Base-by-base conservation (phyloP, 2,888 invertebrate genomes). In the Parelbella ahira region DNA sequence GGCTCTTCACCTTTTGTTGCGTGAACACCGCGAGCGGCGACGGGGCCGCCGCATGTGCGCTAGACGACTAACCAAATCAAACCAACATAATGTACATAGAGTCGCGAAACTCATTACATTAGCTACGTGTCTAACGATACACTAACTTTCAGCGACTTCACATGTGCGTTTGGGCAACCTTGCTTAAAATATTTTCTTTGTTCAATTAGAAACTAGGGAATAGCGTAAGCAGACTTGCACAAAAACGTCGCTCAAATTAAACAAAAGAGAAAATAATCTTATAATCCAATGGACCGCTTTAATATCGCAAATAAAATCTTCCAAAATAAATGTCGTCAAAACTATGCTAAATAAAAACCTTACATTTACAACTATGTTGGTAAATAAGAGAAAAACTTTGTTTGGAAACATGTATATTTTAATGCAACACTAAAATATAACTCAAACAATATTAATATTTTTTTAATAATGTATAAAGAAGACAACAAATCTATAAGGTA, bases 301-400 rank as follows among this genome's bases (percentile, higher is more conserved):
- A 58, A 61, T 56, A n/a, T n/a, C 51, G 54, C 47, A 48, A 78
- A 81, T 60, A 63, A 63, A 79, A 69, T 86, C 87, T 86, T 87
- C 87, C 87, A 87, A 87, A 87, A 87, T 86, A 87, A 87, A 87
- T 82, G 84, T 72, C 53, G 56, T 60, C 52, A 45, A 66, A 72
- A 78, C 62, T 51, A 61, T 63, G 61, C 61, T 63, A 69, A 72
- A 57, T 48, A 60, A 68, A 66, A 69, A 57, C 59, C 55, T 50
- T 46, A 46, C 24, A 24, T 25, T 3, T 25, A 34, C n/a, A n/a
- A n/a, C n/a, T n/a, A n/a, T n/a, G n/a, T n/a, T n/a, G n/a, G n/a
- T 29, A 4, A 15, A 45, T 7, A 1, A 43, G 69, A 74, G 71
- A 60, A 62, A 64, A 59, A 60, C 48, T 50, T 46, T 50, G 62